A percentile compares a stretch with the other conserved stretches of the same genome.
These are phyloP conservation scores for Limonius californicus DNA, from an alignment of 1,140 invertebrate species.

Conservation along the genomic window DNA sequence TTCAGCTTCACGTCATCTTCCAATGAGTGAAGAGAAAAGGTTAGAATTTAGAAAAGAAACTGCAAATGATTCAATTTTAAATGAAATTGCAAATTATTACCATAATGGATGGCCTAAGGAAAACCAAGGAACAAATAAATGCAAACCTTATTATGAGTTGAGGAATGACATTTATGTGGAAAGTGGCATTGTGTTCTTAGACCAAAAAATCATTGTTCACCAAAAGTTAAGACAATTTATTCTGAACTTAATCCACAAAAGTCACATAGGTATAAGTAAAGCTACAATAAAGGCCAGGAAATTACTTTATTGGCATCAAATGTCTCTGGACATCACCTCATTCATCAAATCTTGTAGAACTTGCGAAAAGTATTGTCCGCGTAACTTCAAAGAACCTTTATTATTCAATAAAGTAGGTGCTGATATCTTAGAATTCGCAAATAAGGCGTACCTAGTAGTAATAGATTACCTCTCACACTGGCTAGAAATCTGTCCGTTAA, in stretches of 20 bases:
- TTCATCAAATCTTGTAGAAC: constrained; percentile 13
- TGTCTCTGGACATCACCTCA: constrained; percentile 7
- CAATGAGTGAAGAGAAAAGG: constrained; percentile 3
- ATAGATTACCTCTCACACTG: constrained; percentile 16
- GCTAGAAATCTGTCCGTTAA: not conserved
- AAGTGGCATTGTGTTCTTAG: constrained; percentile 13
- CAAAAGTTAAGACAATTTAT: not conserved
- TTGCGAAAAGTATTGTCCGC: constrained; percentile 14
- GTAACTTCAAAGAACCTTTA: constrained; percentile 9
- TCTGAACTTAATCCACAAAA: constrained; percentile 1
- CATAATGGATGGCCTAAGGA: constrained; percentile 16
- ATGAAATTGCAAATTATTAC: constrained; percentile 14
- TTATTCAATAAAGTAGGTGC: constrained; percentile 6
- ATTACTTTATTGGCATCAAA: constrained; percentile 17
- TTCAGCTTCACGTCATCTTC: not conserved
- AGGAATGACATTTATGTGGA: constrained; percentile 9
- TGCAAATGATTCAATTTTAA: constrained; percentile 8
- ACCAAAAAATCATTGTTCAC: constrained; percentile 8
- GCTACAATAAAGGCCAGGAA: constrained; percentile 2
- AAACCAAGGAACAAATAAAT: not conserved
- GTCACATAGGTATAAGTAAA: constrained; percentile 18
- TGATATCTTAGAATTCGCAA: not conserved
- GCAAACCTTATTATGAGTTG: constrained; percentile 16
- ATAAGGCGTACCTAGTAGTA: constrained; percentile 2
- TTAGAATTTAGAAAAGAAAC: constrained; percentile 12